A percentile compares a stretch with the other conserved stretches of the same genome.
Evolutionary conservation across 2,113 vertebrate species (phyloP).

Genomic region (Thinocorus orbignyianus): DNA sequence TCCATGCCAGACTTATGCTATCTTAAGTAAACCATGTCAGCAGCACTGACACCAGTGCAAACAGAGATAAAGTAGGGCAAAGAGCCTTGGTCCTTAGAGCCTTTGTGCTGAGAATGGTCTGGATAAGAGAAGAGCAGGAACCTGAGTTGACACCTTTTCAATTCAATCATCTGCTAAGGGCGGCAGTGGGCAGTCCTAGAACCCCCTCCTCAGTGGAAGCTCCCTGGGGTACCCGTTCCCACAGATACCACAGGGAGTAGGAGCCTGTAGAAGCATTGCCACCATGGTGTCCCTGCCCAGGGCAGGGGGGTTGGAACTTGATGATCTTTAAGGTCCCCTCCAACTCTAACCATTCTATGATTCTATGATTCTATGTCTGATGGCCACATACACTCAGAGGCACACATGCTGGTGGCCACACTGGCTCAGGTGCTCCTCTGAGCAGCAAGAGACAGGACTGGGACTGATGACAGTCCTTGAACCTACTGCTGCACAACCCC

Average conservation of each 20-base stretch:
- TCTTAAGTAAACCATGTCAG: slow-evolving; percentile 27
- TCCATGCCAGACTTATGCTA: not conserved
- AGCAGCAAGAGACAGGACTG: not conserved
- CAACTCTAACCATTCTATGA: no score
- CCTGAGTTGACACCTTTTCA: not conserved
- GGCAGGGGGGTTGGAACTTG: no score
- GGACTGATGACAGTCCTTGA: not conserved
- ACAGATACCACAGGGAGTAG: not conserved
- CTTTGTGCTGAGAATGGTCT: not conserved
- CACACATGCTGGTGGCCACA: not conserved
- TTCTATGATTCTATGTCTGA: no score
- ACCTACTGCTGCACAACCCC: not conserved
- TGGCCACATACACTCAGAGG: not conserved
- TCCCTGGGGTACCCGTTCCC: not conserved
- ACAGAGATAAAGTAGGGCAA: not conserved
- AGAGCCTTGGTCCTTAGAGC: not conserved
- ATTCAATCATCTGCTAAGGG: not conserved
- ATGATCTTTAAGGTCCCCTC: no score
- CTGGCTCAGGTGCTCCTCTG: not conserved
- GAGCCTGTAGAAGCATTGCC: not conserved
- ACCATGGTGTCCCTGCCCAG: no score
- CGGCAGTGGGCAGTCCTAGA: not conserved
- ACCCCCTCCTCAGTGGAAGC: not conserved
- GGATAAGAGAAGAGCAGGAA: not conserved
- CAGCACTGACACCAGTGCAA: not conserved